These are phyloP conservation scores for Odocoileus hemionus DNA, from an alignment of 2,113 vertebrate species.

Conservation along the genomic window DNA sequence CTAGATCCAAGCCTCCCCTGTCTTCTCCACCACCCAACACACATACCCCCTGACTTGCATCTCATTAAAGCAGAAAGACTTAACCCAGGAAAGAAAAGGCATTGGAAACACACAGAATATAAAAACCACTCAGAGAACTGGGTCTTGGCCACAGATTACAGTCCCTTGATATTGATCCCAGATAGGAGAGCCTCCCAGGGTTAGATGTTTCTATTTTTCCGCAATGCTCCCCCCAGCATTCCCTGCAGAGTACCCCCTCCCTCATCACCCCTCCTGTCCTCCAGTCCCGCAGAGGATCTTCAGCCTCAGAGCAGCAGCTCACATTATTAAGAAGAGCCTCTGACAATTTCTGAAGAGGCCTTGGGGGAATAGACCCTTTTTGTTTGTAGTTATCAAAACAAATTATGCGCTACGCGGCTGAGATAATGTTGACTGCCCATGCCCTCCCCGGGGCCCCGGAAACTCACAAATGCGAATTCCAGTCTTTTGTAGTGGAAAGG, in stretches of 20 bases:
- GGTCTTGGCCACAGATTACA: not conserved
- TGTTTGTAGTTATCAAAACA: constrained; percentile 67
- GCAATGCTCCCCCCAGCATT: not conserved
- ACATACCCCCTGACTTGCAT: not conserved
- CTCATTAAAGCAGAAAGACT: not conserved
- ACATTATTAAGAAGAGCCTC: not conserved
- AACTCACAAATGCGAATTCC: not conserved
- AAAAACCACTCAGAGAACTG: not conserved
- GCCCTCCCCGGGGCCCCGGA: not conserved
- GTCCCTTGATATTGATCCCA: not conserved
- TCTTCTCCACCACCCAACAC: not conserved
- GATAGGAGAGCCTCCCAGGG: not conserved
- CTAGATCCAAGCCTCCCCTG: no score
- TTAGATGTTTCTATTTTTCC: not conserved
- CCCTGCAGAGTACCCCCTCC: no score
- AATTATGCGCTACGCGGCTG: constrained; percentile 32
- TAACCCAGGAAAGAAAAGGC: not conserved
- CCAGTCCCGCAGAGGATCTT: not conserved
- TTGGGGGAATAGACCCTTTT: constrained; percentile 38
- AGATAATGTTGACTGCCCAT: constrained; percentile 16
- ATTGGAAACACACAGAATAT: not conserved
- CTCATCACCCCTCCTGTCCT: no score
- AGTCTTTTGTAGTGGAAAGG: constrained; percentile 21
- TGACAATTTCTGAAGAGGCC: constrained; percentile 19
- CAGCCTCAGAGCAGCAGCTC: not conserved